Evolutionary conservation across 2,888 invertebrate genomes (phyloP).

Genomic region (Octonoba sinensis): DNA sequence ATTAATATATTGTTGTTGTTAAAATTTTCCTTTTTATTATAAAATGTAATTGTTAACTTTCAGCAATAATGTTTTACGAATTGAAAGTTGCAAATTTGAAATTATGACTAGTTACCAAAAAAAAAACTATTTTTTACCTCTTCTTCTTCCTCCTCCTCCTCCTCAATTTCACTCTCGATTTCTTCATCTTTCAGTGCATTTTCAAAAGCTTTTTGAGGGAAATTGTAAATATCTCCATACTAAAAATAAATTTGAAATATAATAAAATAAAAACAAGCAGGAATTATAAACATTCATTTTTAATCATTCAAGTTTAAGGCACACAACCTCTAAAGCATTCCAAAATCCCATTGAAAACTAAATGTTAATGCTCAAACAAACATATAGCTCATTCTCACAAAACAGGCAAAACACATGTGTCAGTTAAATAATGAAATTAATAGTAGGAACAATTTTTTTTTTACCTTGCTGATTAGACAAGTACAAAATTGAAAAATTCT

Average conservation of each 20-base stretch:
- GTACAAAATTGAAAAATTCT: too few species aligned
- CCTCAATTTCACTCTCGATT: slow-evolving; percentile 76
- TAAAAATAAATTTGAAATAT: slow-evolving; percentile 73
- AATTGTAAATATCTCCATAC: slow-evolving; percentile 99
- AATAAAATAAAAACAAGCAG: background rate
- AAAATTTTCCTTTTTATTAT: too few species aligned
- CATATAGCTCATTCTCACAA: background rate
- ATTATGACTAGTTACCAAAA: too few species aligned
- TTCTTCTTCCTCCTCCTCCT: slow-evolving; percentile 68
- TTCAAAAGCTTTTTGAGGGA: slow-evolving; percentile 94
- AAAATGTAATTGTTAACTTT: too few species aligned
- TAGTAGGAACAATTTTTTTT: background rate
- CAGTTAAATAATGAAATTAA: background rate
- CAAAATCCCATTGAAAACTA: too few species aligned
- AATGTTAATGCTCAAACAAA: background rate
- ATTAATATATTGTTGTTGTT: too few species aligned
- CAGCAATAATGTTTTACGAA: too few species aligned
- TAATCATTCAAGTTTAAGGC: background rate
- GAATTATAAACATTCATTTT: background rate
- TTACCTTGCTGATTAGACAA: too few species aligned
- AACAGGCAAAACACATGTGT: too few species aligned
- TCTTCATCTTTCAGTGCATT: slow-evolving; percentile 83
- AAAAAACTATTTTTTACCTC: slow-evolving; percentile 16
- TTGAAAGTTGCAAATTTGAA: too few species aligned
- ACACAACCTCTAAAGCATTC: background rate